A percentile compares a stretch with the other conserved stretches of the same genome.
phyloP scores from a whole-genome alignment of 2,797 vertebrate genomes.

The Chloroceryle inda region DNA sequence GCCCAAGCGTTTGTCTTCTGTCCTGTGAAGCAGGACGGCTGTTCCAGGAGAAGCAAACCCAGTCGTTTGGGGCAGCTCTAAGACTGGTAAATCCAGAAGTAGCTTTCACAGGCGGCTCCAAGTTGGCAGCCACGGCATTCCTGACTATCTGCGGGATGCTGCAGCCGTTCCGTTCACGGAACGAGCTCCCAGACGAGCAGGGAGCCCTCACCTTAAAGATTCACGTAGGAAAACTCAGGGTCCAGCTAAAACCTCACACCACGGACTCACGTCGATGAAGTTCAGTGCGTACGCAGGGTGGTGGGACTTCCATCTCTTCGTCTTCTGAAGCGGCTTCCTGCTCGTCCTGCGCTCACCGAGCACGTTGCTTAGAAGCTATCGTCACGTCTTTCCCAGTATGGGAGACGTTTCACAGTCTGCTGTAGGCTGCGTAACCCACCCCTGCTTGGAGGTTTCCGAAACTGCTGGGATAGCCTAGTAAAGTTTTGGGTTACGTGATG shows the following conservation, averaged over 20 bases:
- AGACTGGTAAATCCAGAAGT: neutral
- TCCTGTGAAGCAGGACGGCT: neutral
- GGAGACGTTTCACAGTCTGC: neutral
- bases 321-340: neutral
- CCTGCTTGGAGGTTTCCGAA: neutral
- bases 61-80: neutral
- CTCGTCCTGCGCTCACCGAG: neutral
- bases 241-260: neutral
- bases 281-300: neutral
- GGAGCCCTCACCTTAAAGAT: neutral
- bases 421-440: neutral
- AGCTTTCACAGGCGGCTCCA: neutral
- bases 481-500: neutral
- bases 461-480: neutral
- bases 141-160: neutral
- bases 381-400: neutral
- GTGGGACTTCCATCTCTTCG: neutral
- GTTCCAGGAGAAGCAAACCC: neutral
- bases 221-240: fast-evolving
- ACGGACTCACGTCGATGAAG: neutral
- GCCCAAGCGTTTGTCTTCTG: neutral
- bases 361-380: neutral
- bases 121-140: neutral
- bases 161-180: neutral
- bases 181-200: neutral